Base-by-base conservation (phyloP, 2,797 vertebrate species). In the Novumbra hubbsi region DNA sequence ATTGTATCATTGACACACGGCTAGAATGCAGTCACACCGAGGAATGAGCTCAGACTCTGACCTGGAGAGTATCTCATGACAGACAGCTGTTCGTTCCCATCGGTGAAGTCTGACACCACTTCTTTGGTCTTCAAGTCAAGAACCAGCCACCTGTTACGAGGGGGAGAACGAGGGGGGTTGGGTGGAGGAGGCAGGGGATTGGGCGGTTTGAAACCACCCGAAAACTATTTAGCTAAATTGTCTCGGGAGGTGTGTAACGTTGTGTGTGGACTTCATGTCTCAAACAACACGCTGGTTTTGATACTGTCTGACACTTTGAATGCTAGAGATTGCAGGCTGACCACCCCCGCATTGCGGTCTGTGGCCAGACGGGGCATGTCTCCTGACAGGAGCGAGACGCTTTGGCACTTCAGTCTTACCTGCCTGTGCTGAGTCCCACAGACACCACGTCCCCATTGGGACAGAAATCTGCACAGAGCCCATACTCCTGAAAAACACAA, bases 61-160 rank as follows among this genome's bases (percentile, higher is more conserved):
- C 96, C 96, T 90, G 96, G 96, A 27, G 96, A 97, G 77, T 96
- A 98, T 85, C 96, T 93, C 83, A 97, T 95, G 79, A 97, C 95
- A 0, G 96, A 97, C 71, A 95, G 94, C 89, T 98, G 96, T 80
- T 98, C 96, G 3, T 96, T 97, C 9, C 96, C 96, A 5, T 96
- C 96, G 0, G 83, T 93, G 73, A 90, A 83, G 24, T 95, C 93
- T 0, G 88, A 95, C 52, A 97, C 87, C 3, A 94, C 88, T 77
- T 95, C 94, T 71, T 69, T 89, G 28, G 94, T 96, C 75, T 92
- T 86, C 17, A 96, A 87, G 85, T 97, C 96, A 41, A 98, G 88
- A 30, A 95, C 95, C 84, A 96, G 73, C 96, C 96, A 98, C 82
- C 96, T 98, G 85, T 52, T 63, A 64, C 55, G 14, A 72, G 60